Percentiles rank a stretch among this genome's conserved stretches.
phyloP scores from a whole-genome alignment of 2,113 vertebrate genomes.

The Odontesthes bonariensis region DNA sequence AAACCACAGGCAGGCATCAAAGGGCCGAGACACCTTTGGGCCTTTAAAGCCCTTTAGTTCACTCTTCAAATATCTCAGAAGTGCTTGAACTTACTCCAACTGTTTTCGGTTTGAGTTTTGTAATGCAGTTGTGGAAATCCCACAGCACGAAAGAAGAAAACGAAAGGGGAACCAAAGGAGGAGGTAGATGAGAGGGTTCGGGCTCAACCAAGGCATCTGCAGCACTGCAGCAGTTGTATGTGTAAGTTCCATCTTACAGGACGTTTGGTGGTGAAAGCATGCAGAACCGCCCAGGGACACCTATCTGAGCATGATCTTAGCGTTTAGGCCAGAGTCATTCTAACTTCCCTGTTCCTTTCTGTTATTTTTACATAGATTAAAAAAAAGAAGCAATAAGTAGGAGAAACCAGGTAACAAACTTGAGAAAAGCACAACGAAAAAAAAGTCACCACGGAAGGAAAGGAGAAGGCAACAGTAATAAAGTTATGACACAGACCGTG shows the following conservation, averaged over 20 bases:
- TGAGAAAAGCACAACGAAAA: background rate
- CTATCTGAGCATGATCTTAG: too few relatives aligned
- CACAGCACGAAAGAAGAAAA: background rate
- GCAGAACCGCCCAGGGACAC: background rate
- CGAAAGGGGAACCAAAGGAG: background rate
- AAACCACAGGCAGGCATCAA: background rate
- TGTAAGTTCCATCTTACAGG: background rate
- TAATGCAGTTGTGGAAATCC: background rate
- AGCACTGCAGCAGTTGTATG: background rate
- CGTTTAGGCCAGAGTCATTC: too few relatives aligned
- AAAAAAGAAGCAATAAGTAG: background rate
- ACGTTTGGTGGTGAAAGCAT: background rate
- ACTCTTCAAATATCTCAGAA: background rate
- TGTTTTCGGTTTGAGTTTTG: slow-evolving; percentile 2
- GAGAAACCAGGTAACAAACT: background rate
- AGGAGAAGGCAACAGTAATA: background rate
- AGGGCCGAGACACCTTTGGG: background rate
- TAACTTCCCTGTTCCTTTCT: background rate
- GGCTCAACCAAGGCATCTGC: background rate
- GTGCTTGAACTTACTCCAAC: background rate
- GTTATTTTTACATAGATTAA: background rate
- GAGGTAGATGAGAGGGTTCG: background rate
- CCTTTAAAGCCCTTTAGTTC: background rate
- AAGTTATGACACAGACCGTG: background rate
- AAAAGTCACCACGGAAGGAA: background rate